phyloP scores from a whole-genome alignment of 23 tunicate genomes.

The Oikopleura dioica region DNA sequence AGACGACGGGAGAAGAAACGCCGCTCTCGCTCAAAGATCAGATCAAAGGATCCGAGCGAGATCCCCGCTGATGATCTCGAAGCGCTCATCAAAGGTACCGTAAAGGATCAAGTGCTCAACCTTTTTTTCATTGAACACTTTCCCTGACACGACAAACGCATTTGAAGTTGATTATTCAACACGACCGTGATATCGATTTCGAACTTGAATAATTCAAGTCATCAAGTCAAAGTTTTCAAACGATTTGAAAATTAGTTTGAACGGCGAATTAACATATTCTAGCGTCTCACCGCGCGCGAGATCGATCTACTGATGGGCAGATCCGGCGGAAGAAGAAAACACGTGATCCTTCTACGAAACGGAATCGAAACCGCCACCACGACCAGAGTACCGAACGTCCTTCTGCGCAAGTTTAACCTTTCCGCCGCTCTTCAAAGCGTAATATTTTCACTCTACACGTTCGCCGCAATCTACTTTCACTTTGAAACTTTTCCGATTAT shows the following conservation, averaged over 20 bases:
- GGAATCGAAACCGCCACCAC: not conserved
- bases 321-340: not conserved
- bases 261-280: not conserved
- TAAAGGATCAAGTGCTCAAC: not conserved
- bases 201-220: not conserved
- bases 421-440: no score
- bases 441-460: no score
- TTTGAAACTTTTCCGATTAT: no score
- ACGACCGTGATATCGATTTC: not conserved
- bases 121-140: not conserved
- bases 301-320: not conserved
- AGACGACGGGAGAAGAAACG: not conserved
- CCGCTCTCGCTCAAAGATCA: not conserved
- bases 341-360: not conserved
- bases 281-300: not conserved
- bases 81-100: not conserved
- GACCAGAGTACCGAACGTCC: not conserved
- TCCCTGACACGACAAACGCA: not conserved
- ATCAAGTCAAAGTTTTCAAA: no score
- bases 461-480: no score
- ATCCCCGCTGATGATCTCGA: not conserved
- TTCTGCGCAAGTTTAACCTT: not conserved
- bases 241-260: no score
- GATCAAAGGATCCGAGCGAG: not conserved
- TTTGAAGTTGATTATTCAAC: not conserved